Percentiles rank a stretch among this genome's conserved stretches.
These are phyloP conservation scores for Pollachius pollachius DNA, from an alignment of 2,113 vertebrate species.

Conservation along the genomic window DNA sequence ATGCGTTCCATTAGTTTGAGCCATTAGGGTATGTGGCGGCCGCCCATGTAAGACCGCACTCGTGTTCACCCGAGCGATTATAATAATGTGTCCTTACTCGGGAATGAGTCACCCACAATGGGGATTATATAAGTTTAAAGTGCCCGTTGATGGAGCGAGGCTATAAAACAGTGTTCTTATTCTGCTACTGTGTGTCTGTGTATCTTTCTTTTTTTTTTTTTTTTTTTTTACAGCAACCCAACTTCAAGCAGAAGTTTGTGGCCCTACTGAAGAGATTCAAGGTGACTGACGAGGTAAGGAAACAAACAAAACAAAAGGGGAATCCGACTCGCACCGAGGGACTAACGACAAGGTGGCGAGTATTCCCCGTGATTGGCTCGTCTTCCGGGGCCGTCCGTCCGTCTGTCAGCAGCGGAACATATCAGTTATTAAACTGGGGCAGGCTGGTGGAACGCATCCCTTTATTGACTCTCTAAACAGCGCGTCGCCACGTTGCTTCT, in stretches of 20 bases:
- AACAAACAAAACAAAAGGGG: not conserved
- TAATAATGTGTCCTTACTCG: slow-evolving; percentile 48
- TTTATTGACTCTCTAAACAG: slow-evolving; percentile 40
- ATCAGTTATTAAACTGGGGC: slow-evolving; percentile 42
- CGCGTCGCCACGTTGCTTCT: slow-evolving; percentile 20
- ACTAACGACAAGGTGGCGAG: not conserved
- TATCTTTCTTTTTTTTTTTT: too few relatives aligned
- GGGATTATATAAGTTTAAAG: slow-evolving; percentile 6
- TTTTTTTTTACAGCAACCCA: slow-evolving; percentile 70
- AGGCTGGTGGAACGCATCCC: slow-evolving; percentile 13
- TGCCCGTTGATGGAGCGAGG: too few relatives aligned
- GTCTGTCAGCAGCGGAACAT: slow-evolving; percentile 29
- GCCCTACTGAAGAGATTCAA: slow-evolving; percentile 81
- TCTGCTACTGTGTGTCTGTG: too few relatives aligned
- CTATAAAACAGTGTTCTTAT: too few relatives aligned
- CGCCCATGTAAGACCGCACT: slow-evolving; percentile 49
- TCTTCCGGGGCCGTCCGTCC: slow-evolving; percentile 28
- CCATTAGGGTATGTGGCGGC: slow-evolving; percentile 58
- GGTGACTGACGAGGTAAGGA: slow-evolving; percentile 77
- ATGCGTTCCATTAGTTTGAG: slow-evolving; percentile 45
- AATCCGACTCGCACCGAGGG: slow-evolving; percentile 18
- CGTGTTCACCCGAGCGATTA: slow-evolving; percentile 47
- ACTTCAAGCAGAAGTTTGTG: slow-evolving; percentile 83
- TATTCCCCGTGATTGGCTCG: not conserved
- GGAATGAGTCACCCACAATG: slow-evolving; percentile 60